These are phyloP conservation scores for Caenorhabditis wallacei DNA, from an alignment of 2,888 invertebrate genomes.

Conservation along the genomic window DNA sequence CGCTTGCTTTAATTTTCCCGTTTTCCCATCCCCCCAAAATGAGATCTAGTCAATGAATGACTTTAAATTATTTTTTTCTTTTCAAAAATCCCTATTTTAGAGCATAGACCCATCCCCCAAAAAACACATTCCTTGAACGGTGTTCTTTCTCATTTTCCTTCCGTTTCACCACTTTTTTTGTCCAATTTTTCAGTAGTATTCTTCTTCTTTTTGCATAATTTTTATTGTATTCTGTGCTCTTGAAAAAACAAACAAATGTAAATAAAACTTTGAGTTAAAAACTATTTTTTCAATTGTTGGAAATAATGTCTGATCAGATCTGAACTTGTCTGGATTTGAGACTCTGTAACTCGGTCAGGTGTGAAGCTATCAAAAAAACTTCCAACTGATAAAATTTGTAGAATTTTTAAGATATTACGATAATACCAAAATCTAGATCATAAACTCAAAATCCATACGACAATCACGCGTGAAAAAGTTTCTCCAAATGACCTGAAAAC, in stretches of 20 bases:
- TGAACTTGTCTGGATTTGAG: no score
- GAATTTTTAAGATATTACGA: no score
- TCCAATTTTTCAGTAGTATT: neutral
- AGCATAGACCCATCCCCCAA: neutral
- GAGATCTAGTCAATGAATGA: conserved; percentile 58
- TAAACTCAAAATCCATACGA: no score
- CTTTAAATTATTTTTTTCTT: conserved; percentile 51
- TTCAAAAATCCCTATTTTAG: conserved; percentile 17
- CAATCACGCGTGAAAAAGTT: no score
- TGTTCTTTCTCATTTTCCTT: conserved; percentile 1
- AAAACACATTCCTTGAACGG: conserved; percentile 39
- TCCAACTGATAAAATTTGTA: no score
- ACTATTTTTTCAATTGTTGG: no score
- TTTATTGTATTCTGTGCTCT: neutral
- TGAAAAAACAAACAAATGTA: conserved; percentile 10
- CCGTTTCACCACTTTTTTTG: neutral
- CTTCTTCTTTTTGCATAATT: conserved; percentile 8
- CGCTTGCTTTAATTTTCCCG: conserved; percentile 40
- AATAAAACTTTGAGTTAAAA: conserved; percentile 1
- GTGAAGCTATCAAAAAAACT: no score
- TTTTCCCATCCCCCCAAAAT: conserved; percentile 12
- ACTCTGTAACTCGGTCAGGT: no score
- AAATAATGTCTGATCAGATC: no score
- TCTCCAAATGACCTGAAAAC: no score
- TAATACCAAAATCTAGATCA: no score